Conservation (phyloP, 2,797 vertebrate species). For the Coregonus suidteri region DNA sequence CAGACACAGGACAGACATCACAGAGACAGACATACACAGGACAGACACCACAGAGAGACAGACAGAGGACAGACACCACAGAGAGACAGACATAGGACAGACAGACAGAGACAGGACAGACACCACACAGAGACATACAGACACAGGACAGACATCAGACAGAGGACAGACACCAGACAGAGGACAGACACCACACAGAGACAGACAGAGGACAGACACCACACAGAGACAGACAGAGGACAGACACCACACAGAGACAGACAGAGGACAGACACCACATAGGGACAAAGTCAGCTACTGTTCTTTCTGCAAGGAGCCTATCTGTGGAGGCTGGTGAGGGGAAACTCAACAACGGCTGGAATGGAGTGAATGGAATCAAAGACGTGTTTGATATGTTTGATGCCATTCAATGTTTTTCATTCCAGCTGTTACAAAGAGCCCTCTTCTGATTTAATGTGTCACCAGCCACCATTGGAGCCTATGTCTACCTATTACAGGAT, state of each 20-base stretch:
- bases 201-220: slow-evolving; percentile 39
- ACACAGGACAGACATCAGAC: not conserved
- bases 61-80: slow-evolving; percentile 24
- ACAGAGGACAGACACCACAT: not conserved
- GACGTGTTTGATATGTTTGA: no score
- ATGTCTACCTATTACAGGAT: not conserved
- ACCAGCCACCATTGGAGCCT: no score
- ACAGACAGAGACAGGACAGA: slow-evolving; percentile 20
- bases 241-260: not conserved
- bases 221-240: not conserved
- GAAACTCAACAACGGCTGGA: no score
- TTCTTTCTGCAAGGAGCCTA: not conserved
- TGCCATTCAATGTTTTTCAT: no score
- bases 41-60: slow-evolving; percentile 28
- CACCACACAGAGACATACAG: slow-evolving; percentile 60
- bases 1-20: no score
- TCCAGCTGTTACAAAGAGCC: no score
- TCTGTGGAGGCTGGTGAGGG: no score
- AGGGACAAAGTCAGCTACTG: not conserved
- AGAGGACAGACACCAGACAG: slow-evolving; percentile 26
- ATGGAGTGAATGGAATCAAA: no score
- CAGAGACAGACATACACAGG: slow-evolving; percentile 22
- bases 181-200: not conserved
- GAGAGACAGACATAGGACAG: slow-evolving; percentile 58
- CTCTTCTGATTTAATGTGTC: no score